Conservation (phyloP, 2,888 invertebrate species). For the Agrochola macilenta region DNA sequence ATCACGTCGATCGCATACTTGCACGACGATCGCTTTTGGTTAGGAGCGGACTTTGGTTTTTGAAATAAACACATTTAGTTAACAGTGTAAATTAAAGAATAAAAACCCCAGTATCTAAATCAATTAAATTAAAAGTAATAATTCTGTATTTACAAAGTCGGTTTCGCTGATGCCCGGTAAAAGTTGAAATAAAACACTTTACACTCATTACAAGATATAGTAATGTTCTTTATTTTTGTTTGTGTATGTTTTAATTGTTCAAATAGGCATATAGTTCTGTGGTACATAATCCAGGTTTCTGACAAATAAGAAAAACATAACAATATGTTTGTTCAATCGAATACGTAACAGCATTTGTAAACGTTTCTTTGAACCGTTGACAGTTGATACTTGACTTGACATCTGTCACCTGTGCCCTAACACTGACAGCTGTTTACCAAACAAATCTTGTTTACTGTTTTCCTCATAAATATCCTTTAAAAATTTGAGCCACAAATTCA, state of each 20-base stretch:
- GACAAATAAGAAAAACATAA: neutral
- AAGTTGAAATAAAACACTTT: neutral
- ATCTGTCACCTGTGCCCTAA: neutral
- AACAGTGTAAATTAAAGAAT: neutral
- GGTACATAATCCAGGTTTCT: neutral
- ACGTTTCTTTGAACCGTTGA: conserved; percentile 1
- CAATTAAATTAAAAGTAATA: neutral
- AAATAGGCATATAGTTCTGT: neutral
- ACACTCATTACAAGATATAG: neutral
- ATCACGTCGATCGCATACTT: too few relatives aligned
- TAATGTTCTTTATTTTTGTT: neutral
- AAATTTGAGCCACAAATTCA: neutral
- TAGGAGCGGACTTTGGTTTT: neutral
- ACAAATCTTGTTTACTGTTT: neutral
- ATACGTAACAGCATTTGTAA: conserved; percentile 18
- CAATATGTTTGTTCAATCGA: neutral
- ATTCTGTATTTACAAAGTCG: neutral
- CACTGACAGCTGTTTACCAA: conserved; percentile 6
- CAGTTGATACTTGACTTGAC: conserved; percentile 11
- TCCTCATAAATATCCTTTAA: too few relatives aligned
- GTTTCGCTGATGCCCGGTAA: accelerated
- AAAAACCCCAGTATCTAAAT: neutral
- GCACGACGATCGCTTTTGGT: too few relatives aligned
- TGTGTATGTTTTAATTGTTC: accelerated
- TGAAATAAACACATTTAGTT: neutral